phyloP scores from a whole-genome alignment of 2,888 invertebrate genomes.

The Drosophila kokeensis region DNA sequence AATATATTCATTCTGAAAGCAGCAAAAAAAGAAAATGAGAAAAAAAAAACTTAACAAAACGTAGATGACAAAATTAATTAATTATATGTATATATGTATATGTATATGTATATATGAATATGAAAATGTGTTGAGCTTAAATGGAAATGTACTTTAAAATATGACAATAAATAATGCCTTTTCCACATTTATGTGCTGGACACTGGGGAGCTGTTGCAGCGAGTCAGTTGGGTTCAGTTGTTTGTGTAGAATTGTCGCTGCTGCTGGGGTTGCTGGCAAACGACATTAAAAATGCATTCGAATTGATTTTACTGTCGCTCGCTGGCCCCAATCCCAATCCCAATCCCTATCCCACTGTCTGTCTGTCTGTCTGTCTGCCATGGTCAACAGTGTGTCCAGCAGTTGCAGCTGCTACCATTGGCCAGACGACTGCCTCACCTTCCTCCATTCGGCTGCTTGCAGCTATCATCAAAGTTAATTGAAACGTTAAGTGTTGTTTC shows the following conservation, averaged over 20 bases:
- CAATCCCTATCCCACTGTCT: no score
- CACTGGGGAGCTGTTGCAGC: not conserved
- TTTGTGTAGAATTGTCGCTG: not conserved
- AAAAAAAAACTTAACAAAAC: not conserved
- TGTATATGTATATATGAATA: not conserved
- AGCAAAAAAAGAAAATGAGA: not conserved
- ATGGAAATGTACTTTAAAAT: not conserved
- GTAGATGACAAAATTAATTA: not conserved
- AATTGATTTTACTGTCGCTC: constrained; percentile 50
- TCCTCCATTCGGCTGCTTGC: constrained; percentile 1
- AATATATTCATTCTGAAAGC: not conserved
- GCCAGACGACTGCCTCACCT: constrained; percentile 9
- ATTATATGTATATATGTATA: no score
- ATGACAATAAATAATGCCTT: constrained; percentile 4
- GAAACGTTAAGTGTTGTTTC: constrained; percentile 32
- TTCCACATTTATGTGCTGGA: constrained; percentile 12
- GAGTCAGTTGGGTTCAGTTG: not conserved
- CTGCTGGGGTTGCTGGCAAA: constrained; percentile 7
- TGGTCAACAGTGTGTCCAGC: constrained; percentile 6
- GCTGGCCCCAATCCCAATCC: not conserved
- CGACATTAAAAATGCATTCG: constrained; percentile 57
- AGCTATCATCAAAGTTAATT: constrained; percentile 45
- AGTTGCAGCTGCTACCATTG: constrained; percentile 7
- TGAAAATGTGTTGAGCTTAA: not conserved
- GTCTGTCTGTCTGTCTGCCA: not conserved